A percentile compares a stretch with the other conserved stretches of the same genome.
Evolutionary conservation across 2,888 invertebrate species (phyloP).

Genomic region (Stictocephala bisonia): DNA sequence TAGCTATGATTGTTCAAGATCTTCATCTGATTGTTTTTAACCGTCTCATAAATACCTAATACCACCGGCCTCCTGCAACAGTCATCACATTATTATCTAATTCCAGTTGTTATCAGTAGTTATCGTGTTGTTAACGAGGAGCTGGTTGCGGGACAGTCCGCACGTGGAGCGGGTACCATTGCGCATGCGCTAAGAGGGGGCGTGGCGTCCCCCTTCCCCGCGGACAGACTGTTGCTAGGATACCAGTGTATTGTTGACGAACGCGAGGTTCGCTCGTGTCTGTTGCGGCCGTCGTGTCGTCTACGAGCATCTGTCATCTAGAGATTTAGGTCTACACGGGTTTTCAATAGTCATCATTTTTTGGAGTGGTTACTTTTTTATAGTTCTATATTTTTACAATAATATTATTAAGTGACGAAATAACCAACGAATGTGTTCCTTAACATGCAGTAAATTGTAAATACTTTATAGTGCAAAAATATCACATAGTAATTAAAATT

Average conservation of each 20-base stretch:
- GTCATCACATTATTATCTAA: not conserved
- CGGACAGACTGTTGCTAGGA: slow-evolving; percentile 31
- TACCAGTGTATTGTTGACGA: slow-evolving; percentile 36
- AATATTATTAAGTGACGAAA: too few species aligned
- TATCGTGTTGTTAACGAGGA: slow-evolving; percentile 13
- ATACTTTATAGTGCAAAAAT: too few species aligned
- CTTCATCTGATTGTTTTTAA: too few species aligned
- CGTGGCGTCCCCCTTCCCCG: slow-evolving; percentile 13
- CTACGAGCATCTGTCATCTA: not conserved
- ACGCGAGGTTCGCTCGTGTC: not conserved
- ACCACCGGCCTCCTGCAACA: not conserved
- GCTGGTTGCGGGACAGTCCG: slow-evolving; percentile 18
- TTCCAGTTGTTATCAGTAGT: not conserved
- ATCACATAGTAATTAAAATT: too few species aligned
- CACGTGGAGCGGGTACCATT: slow-evolving; percentile 7
- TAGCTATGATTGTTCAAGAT: too few species aligned
- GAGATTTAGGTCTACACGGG: too few species aligned
- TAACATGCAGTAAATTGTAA: too few species aligned
- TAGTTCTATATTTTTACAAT: too few species aligned
- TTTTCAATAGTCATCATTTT: too few species aligned
- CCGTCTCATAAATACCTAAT: not conserved
- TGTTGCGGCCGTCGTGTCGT: not conserved
- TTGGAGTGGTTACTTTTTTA: too few species aligned
- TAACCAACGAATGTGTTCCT: too few species aligned
- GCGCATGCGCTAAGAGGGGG: slow-evolving; percentile 30